phyloP scores from a whole-genome alignment of 1,140 invertebrate species.

The Colletes gigas region DNA sequence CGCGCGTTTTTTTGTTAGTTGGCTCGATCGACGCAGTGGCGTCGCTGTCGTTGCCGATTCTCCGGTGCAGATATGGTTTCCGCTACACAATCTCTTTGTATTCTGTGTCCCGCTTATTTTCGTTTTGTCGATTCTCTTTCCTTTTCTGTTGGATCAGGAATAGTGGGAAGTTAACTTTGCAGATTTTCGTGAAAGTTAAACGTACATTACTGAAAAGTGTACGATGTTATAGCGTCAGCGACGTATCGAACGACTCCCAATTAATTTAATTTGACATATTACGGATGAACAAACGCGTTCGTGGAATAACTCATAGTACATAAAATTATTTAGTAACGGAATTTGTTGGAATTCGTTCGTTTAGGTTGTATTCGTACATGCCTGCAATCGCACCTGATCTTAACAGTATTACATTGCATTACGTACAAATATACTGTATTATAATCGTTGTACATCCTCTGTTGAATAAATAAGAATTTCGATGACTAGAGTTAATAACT shows the following conservation, averaged over 20 bases:
- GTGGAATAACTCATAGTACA: background rate
- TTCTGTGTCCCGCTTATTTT: no score
- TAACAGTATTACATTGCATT: constrained; percentile 40
- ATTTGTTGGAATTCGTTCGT: constrained; percentile 29
- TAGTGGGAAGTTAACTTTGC: no score
- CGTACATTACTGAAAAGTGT: background rate
- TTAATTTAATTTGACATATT: constrained; percentile 20
- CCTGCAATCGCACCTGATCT: constrained; percentile 31
- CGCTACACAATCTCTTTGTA: no score
- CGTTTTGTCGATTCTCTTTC: no score
- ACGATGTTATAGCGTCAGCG: background rate
- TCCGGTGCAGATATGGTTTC: no score
- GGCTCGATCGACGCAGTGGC: no score
- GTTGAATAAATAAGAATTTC: constrained; percentile 24
- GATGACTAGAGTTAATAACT: constrained; percentile 13
- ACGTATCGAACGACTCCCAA: constrained; percentile 22
- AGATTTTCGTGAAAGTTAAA: no score
- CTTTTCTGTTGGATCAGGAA: no score
- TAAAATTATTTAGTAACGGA: constrained; percentile 10
- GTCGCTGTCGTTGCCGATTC: no score
- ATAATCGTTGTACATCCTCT: constrained; percentile 31
- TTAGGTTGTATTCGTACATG: background rate
- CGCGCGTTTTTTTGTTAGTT: no score
- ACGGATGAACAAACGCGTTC: background rate
- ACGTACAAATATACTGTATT: constrained; percentile 31